Evolutionary conservation across 2,888 invertebrate genomes (phyloP).

Genomic region (Drosophila pegasa): DNA sequence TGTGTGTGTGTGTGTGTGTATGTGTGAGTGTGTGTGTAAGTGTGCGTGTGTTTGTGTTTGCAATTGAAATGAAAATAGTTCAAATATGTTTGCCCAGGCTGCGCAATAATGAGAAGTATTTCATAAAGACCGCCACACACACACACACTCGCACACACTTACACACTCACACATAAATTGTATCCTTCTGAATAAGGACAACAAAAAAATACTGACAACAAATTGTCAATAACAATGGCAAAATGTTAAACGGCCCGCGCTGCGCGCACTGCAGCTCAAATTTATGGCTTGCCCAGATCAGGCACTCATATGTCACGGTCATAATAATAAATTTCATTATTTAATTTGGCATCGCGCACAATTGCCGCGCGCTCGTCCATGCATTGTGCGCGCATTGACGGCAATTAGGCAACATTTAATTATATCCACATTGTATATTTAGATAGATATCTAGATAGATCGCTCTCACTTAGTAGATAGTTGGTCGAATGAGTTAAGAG

Average conservation of each 20-base stretch:
- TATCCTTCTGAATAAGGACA: slow-evolving; percentile 24
- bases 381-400: not conserved
- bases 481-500: not conserved
- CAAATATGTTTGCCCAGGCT: slow-evolving; percentile 70
- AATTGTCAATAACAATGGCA: slow-evolving; percentile 77
- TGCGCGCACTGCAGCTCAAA: slow-evolving; percentile 51
- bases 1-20: too few relatives aligned
- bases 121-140: slow-evolving; percentile 60
- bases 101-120: slow-evolving; percentile 75
- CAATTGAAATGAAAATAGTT: slow-evolving; percentile 80
- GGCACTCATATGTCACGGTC: slow-evolving; percentile 65
- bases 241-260: slow-evolving; percentile 61
- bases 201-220: slow-evolving; percentile 63
- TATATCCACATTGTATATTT: not conserved
- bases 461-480: not conserved
- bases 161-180: slow-evolving; percentile 61
- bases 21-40: not conserved
- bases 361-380: slow-evolving; percentile 8
- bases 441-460: not conserved
- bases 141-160: not conserved
- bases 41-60: slow-evolving; percentile 51
- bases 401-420: slow-evolving; percentile 11
- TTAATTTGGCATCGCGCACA: slow-evolving; percentile 62
- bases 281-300: slow-evolving; percentile 74
- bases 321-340: slow-evolving; percentile 76